Evolutionary conservation across 2,113 vertebrate species (phyloP).

Genomic region (Leucoraja erinaceus): DNA sequence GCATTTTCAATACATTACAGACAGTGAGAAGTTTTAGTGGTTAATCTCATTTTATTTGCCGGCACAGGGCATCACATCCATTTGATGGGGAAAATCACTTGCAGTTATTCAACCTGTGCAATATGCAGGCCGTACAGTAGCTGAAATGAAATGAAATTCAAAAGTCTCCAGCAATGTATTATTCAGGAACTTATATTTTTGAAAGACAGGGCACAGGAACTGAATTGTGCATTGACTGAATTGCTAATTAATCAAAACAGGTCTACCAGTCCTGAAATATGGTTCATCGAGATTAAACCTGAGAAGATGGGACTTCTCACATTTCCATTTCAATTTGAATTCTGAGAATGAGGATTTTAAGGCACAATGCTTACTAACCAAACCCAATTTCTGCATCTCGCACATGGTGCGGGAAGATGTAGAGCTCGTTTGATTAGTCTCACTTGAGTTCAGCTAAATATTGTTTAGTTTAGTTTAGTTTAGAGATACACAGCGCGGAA

Average conservation of each 20-base stretch:
- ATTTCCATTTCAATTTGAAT: conserved; percentile 31
- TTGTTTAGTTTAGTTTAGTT: too few relatives aligned
- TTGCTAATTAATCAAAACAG: neutral
- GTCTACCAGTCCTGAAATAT: neutral
- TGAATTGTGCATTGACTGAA: conserved; percentile 23
- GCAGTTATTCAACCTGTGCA: neutral
- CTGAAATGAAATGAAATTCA: neutral
- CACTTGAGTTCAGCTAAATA: neutral
- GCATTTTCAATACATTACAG: neutral
- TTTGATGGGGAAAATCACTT: neutral
- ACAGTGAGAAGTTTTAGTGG: neutral
- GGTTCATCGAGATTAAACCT: neutral
- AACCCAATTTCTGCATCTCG: conserved; percentile 10
- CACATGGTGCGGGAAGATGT: neutral
- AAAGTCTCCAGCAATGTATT: neutral
- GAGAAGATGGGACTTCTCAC: neutral
- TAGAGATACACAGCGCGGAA: too few relatives aligned
- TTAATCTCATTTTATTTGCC: neutral
- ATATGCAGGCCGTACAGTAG: neutral
- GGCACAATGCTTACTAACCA: neutral
- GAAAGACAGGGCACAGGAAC: neutral
- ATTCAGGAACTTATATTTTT: neutral
- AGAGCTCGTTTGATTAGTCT: conserved; percentile 7
- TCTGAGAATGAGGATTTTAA: conserved; percentile 12
- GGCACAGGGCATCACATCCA: neutral